Percentiles rank a stretch among this genome's conserved stretches.
phyloP scores from a whole-genome alignment of 1,140 invertebrate genomes.

The Lepidotrigona ventralis region DNA sequence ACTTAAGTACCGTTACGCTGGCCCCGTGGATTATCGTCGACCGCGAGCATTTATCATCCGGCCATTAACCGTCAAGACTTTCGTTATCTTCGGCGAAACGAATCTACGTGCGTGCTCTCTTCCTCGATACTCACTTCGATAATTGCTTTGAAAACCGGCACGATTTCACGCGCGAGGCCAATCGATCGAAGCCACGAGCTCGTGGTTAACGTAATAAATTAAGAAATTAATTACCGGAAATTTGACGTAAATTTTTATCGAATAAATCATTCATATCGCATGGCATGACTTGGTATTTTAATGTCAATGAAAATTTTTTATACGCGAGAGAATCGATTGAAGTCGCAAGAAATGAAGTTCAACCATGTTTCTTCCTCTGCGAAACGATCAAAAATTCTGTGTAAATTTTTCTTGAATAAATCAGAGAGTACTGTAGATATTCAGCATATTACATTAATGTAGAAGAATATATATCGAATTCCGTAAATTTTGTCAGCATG shows the following conservation, averaged over 20 bases:
- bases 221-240: background rate
- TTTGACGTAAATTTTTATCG: too few relatives aligned
- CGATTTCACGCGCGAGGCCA: background rate
- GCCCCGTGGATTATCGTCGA: conserved; percentile 41
- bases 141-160: background rate
- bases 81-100: conserved; percentile 33
- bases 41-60: conserved; percentile 44
- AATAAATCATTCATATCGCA: too few relatives aligned
- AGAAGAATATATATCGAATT: background rate
- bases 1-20: conserved; percentile 57
- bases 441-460: background rate
- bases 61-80: conserved; percentile 40
- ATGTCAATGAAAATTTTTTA: too few relatives aligned
- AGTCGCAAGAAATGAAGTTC: too few relatives aligned
- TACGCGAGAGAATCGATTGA: too few relatives aligned
- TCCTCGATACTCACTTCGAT: background rate
- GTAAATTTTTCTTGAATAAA: too few relatives aligned
- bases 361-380: too few relatives aligned
- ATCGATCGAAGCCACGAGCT: background rate
- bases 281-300: too few relatives aligned
- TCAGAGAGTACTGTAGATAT: background rate
- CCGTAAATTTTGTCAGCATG: background rate
- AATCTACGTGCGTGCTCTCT: too few relatives aligned
- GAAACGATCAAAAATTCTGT: too few relatives aligned
- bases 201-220: background rate